A percentile compares a stretch with the other conserved stretches of the same genome.
Conservation (phyloP, 2,113 vertebrate genomes). For the Eupsittula cactorum region DNA sequence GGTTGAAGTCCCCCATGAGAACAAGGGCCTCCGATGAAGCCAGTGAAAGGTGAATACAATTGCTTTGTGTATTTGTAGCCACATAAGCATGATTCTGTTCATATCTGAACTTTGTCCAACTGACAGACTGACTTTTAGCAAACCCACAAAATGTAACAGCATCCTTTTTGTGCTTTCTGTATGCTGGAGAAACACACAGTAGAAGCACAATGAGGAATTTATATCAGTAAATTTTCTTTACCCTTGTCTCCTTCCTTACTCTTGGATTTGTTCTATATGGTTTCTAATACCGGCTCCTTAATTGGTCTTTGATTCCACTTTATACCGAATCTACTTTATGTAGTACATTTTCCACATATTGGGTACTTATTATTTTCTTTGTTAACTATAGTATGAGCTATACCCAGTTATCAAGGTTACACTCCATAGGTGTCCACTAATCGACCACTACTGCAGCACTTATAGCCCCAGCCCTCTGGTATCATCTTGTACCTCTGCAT, state of each 20-base stretch:
- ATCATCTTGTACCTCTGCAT: neutral
- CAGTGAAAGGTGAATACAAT: neutral
- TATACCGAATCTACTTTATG: neutral
- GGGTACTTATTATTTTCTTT: neutral
- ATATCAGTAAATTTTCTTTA: neutral
- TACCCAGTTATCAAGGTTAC: neutral
- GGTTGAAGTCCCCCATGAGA: no score
- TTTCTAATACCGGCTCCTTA: neutral
- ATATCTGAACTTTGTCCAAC: neutral
- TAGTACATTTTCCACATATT: neutral
- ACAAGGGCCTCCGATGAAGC: neutral
- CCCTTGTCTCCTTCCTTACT: neutral
- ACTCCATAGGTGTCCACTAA: neutral
- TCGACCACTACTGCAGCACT: neutral
- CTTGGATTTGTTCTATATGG: neutral
- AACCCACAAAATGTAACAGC: neutral
- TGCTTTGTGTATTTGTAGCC: neutral
- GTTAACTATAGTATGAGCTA: neutral
- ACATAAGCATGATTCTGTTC: neutral
- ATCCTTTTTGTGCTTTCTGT: neutral
- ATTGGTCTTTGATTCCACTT: neutral
- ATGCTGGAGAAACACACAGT: neutral
- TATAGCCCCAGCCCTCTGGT: neutral
- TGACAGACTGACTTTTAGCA: neutral
- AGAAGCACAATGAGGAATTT: neutral